Base-by-base conservation (phyloP, 1,140 invertebrate species). In the Trinorchestia longiramus region DNA sequence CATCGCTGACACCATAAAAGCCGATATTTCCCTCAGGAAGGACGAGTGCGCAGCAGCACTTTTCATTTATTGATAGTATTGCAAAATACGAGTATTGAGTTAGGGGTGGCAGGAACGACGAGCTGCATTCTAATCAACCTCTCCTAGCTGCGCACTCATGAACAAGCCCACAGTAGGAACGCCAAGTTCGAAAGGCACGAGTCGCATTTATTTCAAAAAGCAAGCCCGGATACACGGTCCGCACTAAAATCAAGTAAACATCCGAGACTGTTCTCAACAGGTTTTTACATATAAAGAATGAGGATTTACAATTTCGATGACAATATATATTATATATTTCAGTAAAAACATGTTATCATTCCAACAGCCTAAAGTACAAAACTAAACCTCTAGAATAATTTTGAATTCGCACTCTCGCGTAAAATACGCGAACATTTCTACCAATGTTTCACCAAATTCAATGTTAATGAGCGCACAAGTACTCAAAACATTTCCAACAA, bases 61-160 rank as follows among this genome's bases (percentile, higher is more conserved):
- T 94, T 94, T 94, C 44, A 94, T 94, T 94, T 94, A 94, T 94
- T 47, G 92, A 94, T 94, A 94, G 92, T 94, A 94, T 94, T 94
- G 92, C 92, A 94, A 94, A 94, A 94, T 94, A 94, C 92, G 92
- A 94, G 43, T 45, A 94, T 94, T 45, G 92, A 94, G 92, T 94
- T 94, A 94, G 92, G 90, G 92, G 92, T 94, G 92, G 43, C 44
- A 23, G 92, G 43, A 43, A 94, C 44, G 43, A n/a, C 44, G 92
- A n/a, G 92, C 92, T 94, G 92, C 92, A 94, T 94, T 43, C 92
- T 94, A 94, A 94, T 94, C 92, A 44, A 40, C 92, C 43, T 47
- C 36, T 40, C 92, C 3, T 3, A 94, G 43, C 44, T 11, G 92
- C 36, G 92, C 92, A 19, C 40, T 94, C 92, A 94, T 94, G 92